Evolutionary conservation across 2,797 vertebrate genomes (phyloP), one percentile per base, ranked within the genome.

Genomic region (Arnoldichthys spilopterus): DNA sequence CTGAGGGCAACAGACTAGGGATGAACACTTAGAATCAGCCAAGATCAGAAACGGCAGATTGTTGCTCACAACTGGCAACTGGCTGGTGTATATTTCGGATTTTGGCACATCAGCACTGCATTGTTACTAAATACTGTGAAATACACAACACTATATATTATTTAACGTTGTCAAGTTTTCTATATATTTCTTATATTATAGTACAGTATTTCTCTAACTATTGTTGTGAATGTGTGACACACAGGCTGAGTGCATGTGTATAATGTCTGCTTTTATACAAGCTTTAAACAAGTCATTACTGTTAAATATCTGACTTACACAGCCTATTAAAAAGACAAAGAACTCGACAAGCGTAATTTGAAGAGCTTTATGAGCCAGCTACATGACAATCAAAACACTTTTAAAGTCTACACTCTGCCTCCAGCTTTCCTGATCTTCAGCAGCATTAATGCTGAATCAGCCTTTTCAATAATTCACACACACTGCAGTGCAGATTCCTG

Each of bases 401-500:
- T 22, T 40, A 15, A 34, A 53, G 18, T 49, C 43, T n/a, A 49
- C 47, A 22, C 45, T 32, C 47, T 37, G 20, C 13, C 22, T 32
- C 47, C 68, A 34, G 68, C 30, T 1, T 51, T 51, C 30, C 43
- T 47, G 66, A 30, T 16, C 43, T 18, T 15, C 66, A 69, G 64
- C 15, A 28, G 47, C 47, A 53, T 49, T 56, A 15, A 56, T 16
- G 11, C 69, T 56, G 51, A 30, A 56, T 22, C 69, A 71, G 69
- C 11, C 69, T 56, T 34, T n/a, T 24, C n/a, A 56, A 37, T 56
- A 71, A 71, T 37, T 56, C 51, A 71, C 69, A 71, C 69, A 22
- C 32, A 37, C 28, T 56, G 69, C 30, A 40, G 28, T n/a, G 45
- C 49, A n/a, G 49, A 32, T 16, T 37, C 30, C 54, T 16, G 51